These are phyloP conservation scores for Anguilla anguilla DNA, from an alignment of 2,797 vertebrate genomes.

Conservation along the genomic window DNA sequence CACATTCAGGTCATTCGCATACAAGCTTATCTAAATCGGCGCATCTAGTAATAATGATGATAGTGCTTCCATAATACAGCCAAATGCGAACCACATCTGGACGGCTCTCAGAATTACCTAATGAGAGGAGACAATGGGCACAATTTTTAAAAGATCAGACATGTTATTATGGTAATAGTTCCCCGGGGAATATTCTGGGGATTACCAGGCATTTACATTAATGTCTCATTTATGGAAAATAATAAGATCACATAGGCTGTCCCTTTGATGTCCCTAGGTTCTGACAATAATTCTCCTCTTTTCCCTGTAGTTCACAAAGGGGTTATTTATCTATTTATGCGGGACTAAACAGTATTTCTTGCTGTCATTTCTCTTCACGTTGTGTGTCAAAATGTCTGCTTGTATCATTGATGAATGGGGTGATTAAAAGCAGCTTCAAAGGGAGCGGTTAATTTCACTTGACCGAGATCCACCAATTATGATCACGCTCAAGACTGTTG, in stretches of 20 bases:
- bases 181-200: neutral
- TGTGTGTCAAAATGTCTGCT: neutral
- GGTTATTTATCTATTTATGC: neutral
- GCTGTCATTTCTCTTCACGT: neutral
- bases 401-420: neutral
- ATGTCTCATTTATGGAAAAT: conserved; percentile 4
- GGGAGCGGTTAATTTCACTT: neutral
- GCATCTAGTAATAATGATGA: neutral
- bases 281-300: neutral
- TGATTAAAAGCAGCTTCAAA: neutral
- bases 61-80: neutral
- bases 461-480: neutral
- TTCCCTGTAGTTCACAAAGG: neutral
- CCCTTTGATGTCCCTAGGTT: neutral
- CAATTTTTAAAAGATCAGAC: neutral
- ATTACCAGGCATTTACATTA: neutral
- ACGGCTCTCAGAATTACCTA: neutral
- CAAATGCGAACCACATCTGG: neutral
- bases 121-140: neutral
- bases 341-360: neutral
- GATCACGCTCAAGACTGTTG: neutral
- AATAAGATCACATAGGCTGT: neutral
- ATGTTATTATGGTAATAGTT: conserved; percentile 3
- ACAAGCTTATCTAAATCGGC: neutral
- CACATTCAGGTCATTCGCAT: neutral